Percentiles rank a stretch among this genome's conserved stretches.
Conservation (phyloP, 2,113 vertebrate genomes). For the Cygnus atratus region DNA sequence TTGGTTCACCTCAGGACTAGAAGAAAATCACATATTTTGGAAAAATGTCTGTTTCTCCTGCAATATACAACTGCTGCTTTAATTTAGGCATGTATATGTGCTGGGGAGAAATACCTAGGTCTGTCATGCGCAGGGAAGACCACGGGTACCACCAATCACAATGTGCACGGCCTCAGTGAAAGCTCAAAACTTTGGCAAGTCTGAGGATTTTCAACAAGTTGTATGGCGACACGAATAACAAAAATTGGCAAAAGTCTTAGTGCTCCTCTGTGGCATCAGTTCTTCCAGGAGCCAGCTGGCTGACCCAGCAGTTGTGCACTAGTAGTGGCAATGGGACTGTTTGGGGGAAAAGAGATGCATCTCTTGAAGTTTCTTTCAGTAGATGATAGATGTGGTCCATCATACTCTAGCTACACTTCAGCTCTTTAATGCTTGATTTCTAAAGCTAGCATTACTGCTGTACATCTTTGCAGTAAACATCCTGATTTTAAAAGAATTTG, state of each 20-base stretch:
- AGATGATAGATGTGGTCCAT: neutral
- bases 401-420: neutral
- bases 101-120: neutral
- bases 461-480: conserved; percentile 34
- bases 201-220: neutral
- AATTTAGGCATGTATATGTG: neutral
- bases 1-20: neutral
- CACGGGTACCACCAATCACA: neutral
- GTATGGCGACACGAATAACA: neutral
- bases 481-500: conserved; percentile 20
- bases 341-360: neutral
- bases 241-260: neutral
- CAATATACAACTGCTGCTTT: neutral
- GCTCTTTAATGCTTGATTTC: neutral
- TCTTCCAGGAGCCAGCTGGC: neutral
- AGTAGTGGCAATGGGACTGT: neutral
- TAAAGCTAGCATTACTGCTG: neutral
- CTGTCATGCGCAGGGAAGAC: neutral
- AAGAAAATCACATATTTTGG: neutral
- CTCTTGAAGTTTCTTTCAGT: neutral
- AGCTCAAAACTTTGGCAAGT: neutral
- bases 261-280: neutral
- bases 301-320: neutral
- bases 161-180: neutral
- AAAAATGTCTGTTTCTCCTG: neutral